A percentile compares a stretch with the other conserved stretches of the same genome.
Conservation (phyloP, 2,797 vertebrate genomes). For the Crenichthys baileyi region DNA sequence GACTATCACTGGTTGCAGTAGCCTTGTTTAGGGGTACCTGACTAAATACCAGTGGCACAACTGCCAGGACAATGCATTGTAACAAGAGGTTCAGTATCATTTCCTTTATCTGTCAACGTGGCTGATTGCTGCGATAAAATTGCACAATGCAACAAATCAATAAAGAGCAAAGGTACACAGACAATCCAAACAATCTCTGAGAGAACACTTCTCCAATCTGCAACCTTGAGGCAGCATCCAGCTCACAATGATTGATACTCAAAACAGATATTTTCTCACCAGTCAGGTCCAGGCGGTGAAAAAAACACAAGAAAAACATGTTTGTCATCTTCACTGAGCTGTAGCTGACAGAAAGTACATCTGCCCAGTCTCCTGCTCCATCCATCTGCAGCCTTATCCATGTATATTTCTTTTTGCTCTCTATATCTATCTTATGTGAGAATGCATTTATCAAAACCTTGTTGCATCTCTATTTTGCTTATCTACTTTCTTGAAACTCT, state of each 20-base stretch:
- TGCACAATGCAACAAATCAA: constrained; percentile 10
- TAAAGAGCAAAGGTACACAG: constrained; percentile 18
- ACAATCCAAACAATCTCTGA: constrained; percentile 23
- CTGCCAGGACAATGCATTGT: neutral
- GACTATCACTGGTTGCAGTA: neutral
- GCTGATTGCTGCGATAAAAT: constrained; percentile 9
- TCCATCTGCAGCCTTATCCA: constrained; percentile 53
- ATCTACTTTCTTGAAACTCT: constrained; percentile 36
- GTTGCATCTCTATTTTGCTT: constrained; percentile 36
- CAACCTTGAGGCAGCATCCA: constrained; percentile 64
- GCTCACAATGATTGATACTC: constrained; percentile 62
- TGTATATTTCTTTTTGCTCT: constrained; percentile 52
- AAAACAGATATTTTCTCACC: constrained; percentile 38
- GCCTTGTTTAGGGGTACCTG: neutral
- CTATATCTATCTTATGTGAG: constrained; percentile 44
- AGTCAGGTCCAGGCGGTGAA: constrained; percentile 42
- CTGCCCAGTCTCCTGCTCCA: constrained; percentile 39
- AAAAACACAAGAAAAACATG: constrained; percentile 52
- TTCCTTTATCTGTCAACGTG: neutral
- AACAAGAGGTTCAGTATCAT: neutral
- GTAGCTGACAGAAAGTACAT: constrained; percentile 47
- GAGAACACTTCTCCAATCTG: constrained; percentile 39
- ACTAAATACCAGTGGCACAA: neutral
- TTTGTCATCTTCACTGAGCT: constrained; percentile 49
- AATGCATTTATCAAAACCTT: constrained; percentile 47